Conservation (phyloP, 1,140 invertebrate species). For the Formica exsecta region DNA sequence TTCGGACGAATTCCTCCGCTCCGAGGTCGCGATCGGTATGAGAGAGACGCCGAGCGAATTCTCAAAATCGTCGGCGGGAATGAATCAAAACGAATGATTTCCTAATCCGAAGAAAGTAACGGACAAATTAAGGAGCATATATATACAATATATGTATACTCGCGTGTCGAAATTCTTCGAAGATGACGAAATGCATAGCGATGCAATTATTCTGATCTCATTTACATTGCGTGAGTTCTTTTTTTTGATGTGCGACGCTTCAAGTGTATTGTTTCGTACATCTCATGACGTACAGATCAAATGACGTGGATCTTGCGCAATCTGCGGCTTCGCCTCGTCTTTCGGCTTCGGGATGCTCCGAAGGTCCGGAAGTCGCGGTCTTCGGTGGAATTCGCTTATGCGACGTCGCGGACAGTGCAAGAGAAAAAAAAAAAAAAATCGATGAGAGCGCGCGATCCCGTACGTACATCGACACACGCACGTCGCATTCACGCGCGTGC, state of each 20-base stretch:
- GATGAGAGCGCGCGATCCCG: constrained; percentile 68
- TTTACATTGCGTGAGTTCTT: background rate
- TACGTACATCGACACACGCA: constrained; percentile 46
- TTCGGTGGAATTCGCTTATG: constrained; percentile 70
- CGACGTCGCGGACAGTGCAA: constrained; percentile 20
- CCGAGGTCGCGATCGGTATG: background rate
- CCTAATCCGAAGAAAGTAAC: background rate
- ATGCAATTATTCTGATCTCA: background rate
- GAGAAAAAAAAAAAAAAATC: constrained; percentile 62
- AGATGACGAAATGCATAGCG: background rate
- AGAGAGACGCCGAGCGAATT: background rate
- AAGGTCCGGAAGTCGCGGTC: constrained; percentile 64
- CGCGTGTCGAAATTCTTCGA: background rate
- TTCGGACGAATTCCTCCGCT: constrained; percentile 41
- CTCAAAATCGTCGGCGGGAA: background rate
- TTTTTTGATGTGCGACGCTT: constrained; percentile 16
- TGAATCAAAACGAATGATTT: background rate
- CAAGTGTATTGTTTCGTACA: constrained; percentile 59
- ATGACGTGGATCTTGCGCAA: constrained; percentile 68
- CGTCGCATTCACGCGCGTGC: constrained; percentile 45
- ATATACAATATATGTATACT: too few species aligned
- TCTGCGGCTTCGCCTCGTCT: constrained; percentile 70
- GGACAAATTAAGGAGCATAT: background rate
- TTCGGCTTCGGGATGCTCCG: constrained; percentile 65
- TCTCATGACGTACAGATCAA: constrained; percentile 58